A percentile compares a stretch with the other conserved stretches of the same genome.
These are phyloP conservation scores for Nyctalus aviator DNA, from an alignment of 2,797 vertebrate species.

Conservation along the genomic window DNA sequence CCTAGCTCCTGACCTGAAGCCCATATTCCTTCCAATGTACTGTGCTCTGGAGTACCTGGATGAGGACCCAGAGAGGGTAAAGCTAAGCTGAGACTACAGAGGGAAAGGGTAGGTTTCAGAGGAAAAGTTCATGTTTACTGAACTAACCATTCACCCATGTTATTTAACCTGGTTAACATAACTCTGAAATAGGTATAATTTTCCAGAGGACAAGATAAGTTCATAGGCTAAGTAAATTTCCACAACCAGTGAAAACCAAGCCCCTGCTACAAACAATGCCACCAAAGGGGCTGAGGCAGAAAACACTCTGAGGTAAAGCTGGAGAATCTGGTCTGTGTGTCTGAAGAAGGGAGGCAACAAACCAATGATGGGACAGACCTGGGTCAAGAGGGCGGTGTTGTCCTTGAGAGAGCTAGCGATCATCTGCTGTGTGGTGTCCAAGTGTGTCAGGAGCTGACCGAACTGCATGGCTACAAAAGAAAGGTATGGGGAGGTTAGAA, in stretches of 20 bases:
- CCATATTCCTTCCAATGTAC: background rate
- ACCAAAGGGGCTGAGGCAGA: background rate
- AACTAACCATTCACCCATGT: background rate
- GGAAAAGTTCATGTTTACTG: background rate
- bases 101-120: background rate
- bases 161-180: background rate
- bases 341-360: background rate
- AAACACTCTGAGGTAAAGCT: background rate
- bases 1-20: background rate
- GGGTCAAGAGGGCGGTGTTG: conserved; percentile 91
- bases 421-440: conserved; percentile 97
- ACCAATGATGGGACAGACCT: conserved; percentile 86
- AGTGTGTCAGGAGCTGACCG: conserved; percentile 95
- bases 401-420: conserved; percentile 95
- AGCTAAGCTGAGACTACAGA: background rate
- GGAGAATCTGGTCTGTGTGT: background rate
- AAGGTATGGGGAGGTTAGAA: background rate
- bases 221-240: background rate
- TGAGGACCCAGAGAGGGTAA: background rate
- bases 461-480: conserved; percentile 93
- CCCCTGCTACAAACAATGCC: background rate
- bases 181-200: background rate
- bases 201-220: background rate
- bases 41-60: background rate
- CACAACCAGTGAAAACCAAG: background rate